These are phyloP conservation scores for Argyrosomus regius DNA, from an alignment of 2,797 vertebrate genomes.

Conservation along the genomic window DNA sequence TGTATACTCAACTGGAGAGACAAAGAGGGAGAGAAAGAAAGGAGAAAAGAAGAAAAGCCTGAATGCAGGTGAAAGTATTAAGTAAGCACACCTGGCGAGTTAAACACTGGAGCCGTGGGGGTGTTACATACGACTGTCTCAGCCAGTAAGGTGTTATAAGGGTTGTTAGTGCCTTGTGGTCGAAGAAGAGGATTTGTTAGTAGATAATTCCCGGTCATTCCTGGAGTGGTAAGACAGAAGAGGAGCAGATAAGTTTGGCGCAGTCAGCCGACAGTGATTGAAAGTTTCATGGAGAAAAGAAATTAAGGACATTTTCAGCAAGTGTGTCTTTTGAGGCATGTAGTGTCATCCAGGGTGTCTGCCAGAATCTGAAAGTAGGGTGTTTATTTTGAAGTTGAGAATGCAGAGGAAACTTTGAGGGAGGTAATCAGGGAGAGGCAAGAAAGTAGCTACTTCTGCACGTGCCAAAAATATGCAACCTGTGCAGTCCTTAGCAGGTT, in stretches of 20 bases:
- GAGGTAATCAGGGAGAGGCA: background rate
- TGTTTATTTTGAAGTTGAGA: constrained; percentile 25
- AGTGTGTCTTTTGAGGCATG: constrained; percentile 28
- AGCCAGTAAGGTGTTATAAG: constrained; percentile 99
- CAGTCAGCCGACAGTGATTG: constrained; percentile 42
- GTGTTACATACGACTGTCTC: constrained; percentile 99
- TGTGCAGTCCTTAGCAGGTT: background rate
- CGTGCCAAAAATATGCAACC: constrained; percentile 1
- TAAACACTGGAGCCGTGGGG: constrained; percentile 99
- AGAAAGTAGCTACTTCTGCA: constrained; percentile 15
- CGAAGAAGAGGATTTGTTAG: constrained; percentile 99
- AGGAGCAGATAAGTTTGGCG: constrained; percentile 64
- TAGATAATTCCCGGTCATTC: constrained; percentile 99
- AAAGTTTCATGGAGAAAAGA: constrained; percentile 55
- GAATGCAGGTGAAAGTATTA: constrained; percentile 75
- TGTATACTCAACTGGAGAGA: constrained; percentile 56
- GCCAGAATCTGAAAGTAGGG: constrained; percentile 18
- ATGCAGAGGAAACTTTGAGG: constrained; percentile 25
- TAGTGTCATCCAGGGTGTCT: constrained; percentile 11
- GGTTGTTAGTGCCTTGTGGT: constrained; percentile 99
- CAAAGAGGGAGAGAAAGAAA: constrained; percentile 44
- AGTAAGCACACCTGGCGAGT: constrained; percentile 99
- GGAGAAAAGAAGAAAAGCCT: constrained; percentile 41
- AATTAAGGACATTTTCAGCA: constrained; percentile 28
- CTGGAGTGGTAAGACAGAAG: constrained; percentile 93